Evolutionary conservation across 2,888 invertebrate species (phyloP).

Genomic region (Leptarthrus brevirostris): DNA sequence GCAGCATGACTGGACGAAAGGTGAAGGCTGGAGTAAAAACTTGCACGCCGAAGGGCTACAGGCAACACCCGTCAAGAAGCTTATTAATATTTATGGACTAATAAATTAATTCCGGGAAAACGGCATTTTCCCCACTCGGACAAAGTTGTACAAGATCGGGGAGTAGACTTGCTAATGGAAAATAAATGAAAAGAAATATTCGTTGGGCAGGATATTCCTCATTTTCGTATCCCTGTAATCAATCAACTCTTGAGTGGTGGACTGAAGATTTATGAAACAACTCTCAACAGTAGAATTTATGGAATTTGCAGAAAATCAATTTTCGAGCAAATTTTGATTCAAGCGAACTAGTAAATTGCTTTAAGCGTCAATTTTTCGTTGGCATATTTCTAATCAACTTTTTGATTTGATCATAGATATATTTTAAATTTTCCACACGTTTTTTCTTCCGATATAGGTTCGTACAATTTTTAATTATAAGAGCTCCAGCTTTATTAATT

Average conservation of each 20-base stretch:
- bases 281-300: constrained; percentile 5
- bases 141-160: constrained; percentile 39
- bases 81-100: constrained; percentile 48
- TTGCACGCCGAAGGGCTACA: constrained; percentile 17
- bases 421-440: too few species aligned
- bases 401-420: too few species aligned
- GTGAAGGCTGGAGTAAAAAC: not conserved
- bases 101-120: constrained; percentile 46
- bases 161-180: constrained; percentile 43
- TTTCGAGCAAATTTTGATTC: constrained; percentile 14
- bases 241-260: constrained; percentile 31
- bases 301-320: constrained; percentile 44
- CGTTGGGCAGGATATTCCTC: constrained; percentile 44
- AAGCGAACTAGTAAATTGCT: not conserved
- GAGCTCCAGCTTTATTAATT: too few species aligned
- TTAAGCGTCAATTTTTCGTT: not conserved
- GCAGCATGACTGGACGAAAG: constrained; percentile 13
- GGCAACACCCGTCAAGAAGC: constrained; percentile 32
- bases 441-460: too few species aligned
- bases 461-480: too few species aligned
- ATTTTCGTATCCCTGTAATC: constrained; percentile 42
- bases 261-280: constrained; percentile 40
- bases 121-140: constrained; percentile 17
- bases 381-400: too few species aligned
- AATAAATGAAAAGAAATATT: constrained; percentile 47